Conservation (phyloP, 2,113 vertebrate species). For the Oenanthe melanoleuca region DNA sequence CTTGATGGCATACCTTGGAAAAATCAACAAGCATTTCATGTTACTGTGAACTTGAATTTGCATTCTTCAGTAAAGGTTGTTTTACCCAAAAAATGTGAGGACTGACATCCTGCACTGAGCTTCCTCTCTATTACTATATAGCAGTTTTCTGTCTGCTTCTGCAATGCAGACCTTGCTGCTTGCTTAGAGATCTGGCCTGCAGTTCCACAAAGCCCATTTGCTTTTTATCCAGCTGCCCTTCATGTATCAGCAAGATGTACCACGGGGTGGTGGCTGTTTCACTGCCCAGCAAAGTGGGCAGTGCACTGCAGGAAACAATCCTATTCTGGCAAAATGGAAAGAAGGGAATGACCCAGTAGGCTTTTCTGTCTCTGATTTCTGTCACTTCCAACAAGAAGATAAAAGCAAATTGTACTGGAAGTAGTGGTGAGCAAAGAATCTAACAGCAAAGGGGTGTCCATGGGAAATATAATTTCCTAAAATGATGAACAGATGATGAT, state of each 20-base stretch:
- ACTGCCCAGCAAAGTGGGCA: background rate
- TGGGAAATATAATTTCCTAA: background rate
- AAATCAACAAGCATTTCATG: background rate
- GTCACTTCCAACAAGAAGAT: background rate
- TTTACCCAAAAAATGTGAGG: background rate
- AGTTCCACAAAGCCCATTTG: background rate
- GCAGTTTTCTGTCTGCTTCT: background rate
- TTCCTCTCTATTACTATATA: background rate
- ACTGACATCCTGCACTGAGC: background rate
- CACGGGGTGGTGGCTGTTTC: background rate
- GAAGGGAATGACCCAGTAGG: background rate
- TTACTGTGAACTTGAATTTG: background rate
- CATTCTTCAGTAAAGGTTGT: background rate
- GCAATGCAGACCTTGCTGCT: background rate
- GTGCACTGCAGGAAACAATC: accelerated
- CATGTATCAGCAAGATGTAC: background rate
- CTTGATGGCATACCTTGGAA: background rate
- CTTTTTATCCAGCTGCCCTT: background rate
- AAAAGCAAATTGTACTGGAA: background rate
- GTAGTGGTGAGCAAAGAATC: background rate
- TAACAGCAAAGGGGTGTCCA: background rate
- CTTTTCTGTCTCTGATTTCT: background rate
- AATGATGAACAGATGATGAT: background rate
- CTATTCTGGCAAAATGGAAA: background rate
- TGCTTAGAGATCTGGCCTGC: background rate